Conservation (phyloP, 2,113 vertebrate genomes). For the Notothenia coriiceps region DNA sequence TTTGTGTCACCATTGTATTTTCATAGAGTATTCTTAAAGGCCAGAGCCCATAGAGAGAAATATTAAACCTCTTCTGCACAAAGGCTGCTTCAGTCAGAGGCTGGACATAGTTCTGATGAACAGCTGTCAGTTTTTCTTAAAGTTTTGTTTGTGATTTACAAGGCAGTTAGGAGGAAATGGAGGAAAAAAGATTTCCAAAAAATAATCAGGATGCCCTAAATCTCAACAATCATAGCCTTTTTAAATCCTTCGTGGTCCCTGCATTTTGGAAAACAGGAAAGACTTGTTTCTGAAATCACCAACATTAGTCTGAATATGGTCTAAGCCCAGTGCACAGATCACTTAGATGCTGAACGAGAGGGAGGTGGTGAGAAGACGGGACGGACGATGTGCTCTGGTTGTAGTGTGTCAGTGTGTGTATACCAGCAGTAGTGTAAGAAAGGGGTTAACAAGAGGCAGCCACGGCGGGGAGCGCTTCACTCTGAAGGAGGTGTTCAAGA, state of each 20-base stretch:
- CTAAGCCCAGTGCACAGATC: conserved; percentile 29
- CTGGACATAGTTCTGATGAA: background rate
- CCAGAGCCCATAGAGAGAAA: background rate
- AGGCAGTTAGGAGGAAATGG: background rate
- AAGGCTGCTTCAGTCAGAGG: background rate
- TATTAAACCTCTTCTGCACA: background rate
- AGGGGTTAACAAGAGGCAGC: conserved; percentile 26
- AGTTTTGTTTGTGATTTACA: background rate
- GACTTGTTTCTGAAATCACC: background rate
- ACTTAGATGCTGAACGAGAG: conserved; percentile 8
- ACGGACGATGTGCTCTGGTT: conserved; percentile 34
- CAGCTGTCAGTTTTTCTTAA: background rate
- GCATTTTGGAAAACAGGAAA: conserved; percentile 3
- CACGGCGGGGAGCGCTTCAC: conserved; percentile 23
- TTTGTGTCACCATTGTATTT: background rate
- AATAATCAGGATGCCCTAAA: background rate
- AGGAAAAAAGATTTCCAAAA: background rate
- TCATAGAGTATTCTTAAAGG: background rate
- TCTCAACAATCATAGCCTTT: background rate
- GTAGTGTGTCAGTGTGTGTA: conserved; percentile 23
- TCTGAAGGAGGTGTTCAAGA: conserved; percentile 43
- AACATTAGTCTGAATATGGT: conserved; percentile 47
- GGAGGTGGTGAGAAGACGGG: conserved; percentile 16
- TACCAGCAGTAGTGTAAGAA: conserved; percentile 46
- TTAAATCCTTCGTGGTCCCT: background rate